phyloP scores from a whole-genome alignment of 2,113 vertebrate genomes.

The Regulus satrapa region DNA sequence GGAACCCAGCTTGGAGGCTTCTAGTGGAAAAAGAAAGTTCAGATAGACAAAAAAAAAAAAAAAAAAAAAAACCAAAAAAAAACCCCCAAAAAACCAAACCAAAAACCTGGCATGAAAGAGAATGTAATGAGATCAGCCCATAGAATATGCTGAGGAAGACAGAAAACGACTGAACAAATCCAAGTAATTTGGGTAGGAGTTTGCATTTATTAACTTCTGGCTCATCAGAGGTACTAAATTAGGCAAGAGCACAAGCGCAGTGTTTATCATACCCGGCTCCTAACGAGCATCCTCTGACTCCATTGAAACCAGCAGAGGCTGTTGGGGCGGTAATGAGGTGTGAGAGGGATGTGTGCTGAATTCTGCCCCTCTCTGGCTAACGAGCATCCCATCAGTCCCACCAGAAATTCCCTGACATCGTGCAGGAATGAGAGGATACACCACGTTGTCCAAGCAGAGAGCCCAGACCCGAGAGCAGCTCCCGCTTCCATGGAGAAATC shows the following conservation, averaged over 20 bases:
- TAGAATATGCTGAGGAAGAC: conserved; percentile 49
- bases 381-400: background rate
- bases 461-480: background rate
- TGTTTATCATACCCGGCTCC: background rate
- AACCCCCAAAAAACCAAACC: no score
- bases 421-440: background rate
- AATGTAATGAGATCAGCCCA: conserved; percentile 32
- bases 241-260: background rate
- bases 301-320: background rate
- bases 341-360: conserved; percentile 1
- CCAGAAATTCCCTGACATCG: background rate
- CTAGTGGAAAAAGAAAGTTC: conserved; percentile 51
- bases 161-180: conserved; percentile 29
- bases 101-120: background rate
- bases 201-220: conserved; percentile 42
- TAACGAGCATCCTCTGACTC: background rate
- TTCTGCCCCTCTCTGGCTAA: background rate
- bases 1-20: conserved; percentile 29
- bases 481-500: background rate
- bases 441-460: background rate
- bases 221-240: conserved; percentile 44
- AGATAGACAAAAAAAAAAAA: conserved; percentile 33
- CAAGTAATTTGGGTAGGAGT: conserved; percentile 30
- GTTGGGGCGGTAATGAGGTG: conserved; percentile 19
- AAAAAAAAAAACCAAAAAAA: no score